phyloP scores from a whole-genome alignment of 2,113 vertebrate species.

The Anhinga rufa region DNA sequence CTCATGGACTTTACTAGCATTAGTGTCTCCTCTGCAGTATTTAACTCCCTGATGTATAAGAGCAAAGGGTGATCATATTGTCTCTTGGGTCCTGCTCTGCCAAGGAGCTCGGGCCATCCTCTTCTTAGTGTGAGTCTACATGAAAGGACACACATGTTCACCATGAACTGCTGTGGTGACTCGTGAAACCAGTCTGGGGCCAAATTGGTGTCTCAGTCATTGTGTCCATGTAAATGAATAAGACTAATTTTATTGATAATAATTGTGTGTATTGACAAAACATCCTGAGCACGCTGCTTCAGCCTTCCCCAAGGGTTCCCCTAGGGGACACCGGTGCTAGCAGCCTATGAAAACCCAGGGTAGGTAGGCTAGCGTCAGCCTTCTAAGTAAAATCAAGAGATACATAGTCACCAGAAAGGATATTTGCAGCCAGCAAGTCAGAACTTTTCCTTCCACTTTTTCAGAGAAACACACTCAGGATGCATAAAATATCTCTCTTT shows the following conservation, averaged over 20 bases:
- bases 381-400: slow-evolving; percentile 66
- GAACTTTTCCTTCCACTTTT: not conserved
- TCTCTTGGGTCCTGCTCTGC: not conserved
- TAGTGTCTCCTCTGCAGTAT: not conserved
- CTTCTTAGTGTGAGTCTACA: not conserved
- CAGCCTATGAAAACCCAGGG: not conserved
- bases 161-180: not conserved
- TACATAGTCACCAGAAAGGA: slow-evolving; percentile 79
- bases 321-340: rapidly evolving
- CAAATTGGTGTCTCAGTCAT: not conserved
- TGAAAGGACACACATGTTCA: not conserved
- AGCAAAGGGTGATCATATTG: not conserved
- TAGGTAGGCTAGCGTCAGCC: not conserved
- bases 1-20: not conserved
- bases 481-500: not conserved
- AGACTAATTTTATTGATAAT: not conserved
- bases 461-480: not conserved
- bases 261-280: not conserved
- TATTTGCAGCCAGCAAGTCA: slow-evolving; percentile 69
- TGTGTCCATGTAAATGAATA: not conserved
- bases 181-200: not conserved
- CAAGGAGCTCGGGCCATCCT: not conserved
- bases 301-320: not conserved
- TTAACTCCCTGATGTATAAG: not conserved
- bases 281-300: not conserved